Evolutionary conservation across 1,140 invertebrate genomes (phyloP).

Genomic region (Ooceraea biroi): DNA sequence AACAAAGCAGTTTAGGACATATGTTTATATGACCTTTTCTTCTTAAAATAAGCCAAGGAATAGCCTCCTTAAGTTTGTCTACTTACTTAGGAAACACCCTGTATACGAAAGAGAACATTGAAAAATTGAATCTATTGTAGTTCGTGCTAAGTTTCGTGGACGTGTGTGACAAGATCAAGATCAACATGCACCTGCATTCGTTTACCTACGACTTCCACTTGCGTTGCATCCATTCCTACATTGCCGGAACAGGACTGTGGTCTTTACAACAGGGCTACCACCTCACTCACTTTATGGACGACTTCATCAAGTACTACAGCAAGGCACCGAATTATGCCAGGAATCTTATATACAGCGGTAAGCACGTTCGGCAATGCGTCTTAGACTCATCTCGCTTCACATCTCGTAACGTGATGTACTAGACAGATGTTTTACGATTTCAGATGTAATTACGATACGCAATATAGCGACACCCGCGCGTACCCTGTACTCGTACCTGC

Average conservation of each 20-base stretch:
- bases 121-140: conserved; percentile 83
- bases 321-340: conserved; percentile 94
- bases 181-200: conserved; percentile 93
- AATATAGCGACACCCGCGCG: conserved; percentile 89
- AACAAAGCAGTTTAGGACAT: too few species aligned
- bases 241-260: conserved; percentile 88
- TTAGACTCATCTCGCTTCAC: background rate
- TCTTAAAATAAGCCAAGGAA: too few species aligned
- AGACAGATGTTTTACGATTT: conserved; percentile 61
- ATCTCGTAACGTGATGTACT: background rate
- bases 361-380: background rate
- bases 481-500: conserved; percentile 91
- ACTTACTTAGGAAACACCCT: too few species aligned
- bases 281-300: conserved; percentile 92
- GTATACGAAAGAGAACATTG: background rate
- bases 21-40: too few species aligned
- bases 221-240: conserved; percentile 90
- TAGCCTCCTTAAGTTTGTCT: too few species aligned
- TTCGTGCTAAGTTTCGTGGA: conserved; percentile 91
- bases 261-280: conserved; percentile 91
- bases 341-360: conserved; percentile 92
- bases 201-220: conserved; percentile 96
- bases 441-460: conserved; percentile 88
- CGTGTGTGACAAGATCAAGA: conserved; percentile 92
- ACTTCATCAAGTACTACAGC: conserved; percentile 94